Evolutionary conservation across 2,888 invertebrate genomes (phyloP), one percentile per base, ranked within the genome.

Genomic region (Ceriagrion tenellum): DNA sequence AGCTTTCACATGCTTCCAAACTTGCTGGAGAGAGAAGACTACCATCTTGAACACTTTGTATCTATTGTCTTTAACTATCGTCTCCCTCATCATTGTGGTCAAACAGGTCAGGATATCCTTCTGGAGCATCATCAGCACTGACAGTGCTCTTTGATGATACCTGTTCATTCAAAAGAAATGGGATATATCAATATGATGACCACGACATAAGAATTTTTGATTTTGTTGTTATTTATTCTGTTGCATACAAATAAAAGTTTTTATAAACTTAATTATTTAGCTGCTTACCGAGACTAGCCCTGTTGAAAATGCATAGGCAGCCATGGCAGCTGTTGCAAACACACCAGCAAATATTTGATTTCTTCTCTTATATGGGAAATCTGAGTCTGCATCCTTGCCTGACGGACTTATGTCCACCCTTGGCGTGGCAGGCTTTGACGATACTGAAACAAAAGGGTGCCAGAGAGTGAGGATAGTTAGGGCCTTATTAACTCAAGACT

Each of bases 311-410:
- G 98, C 98, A 96, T 98, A 98, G 10, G 97, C 97, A 0, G 98
- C 97, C 98, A 98, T 98, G 20, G 98, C 98, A n/a, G 97, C 96
- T 0, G 97, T 97, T 0, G 98, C 98, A 96, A 98, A 97, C 81
- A 98, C 59, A 0, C 97, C 98, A 0, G 98, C 98, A 2, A 98
- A 96, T 95, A 98, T 96, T 96, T 98, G 98, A 96, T 98, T 98
- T 95, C 98, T 97, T 95, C 98, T 97, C 96, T 98, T 98, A 96
- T 98, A 97, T 0, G 98, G 98, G 96, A 98, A 98, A 96, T 96
- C 96, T 98, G 97, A 95, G 35, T 96, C 96, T 23, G 95, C 95
- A 47, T 96, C 95, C 47, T 95, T 95, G 63, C 18, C 40, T 40
- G 40, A 40, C n/a, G 30, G 93, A 23, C n/a, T 40, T 12, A 23